Base-by-base conservation (phyloP, 2,888 invertebrate species). In the Thymelicus lineola region DNA sequence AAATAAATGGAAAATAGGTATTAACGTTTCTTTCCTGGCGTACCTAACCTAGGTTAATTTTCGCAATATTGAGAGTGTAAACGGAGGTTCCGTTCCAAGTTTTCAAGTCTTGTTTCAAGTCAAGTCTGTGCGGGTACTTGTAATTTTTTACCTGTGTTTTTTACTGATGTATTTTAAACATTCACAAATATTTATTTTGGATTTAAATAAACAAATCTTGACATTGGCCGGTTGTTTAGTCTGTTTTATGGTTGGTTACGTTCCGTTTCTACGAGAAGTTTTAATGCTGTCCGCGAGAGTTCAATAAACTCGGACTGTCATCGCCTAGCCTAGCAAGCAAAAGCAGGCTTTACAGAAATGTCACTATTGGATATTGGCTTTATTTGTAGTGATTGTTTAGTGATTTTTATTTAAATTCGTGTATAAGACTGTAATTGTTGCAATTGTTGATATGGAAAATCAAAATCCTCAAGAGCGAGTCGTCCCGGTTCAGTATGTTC, bases 401-500 rank as follows among this genome's bases (percentile, higher is more conserved):
- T 82, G 81, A 81, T 79, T 80, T 72, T 75, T 75, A 71, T 73
- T 72, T 75, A 73, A 75, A 70, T 70, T 57, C 35, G 55, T 66
- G 66, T 57, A 62, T 57, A 61, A 66, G 46, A 66, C 74, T 68
- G 72, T 71, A 64, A 66, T 71, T 75, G 35, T 62, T 62, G 71
- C 72, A 73, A 58, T 70, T 70, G 75, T 82, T 88, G 87, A 82
- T 84, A 92, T 93, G 93, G 93, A 93, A 86, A 91, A 84, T 82
- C 88, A 85, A 79, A 90, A 82, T 80, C 78, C 84, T 74, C 89
- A 83, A 67, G 93, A 93, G 72, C 87, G 88, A 77, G 85, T 91
- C 79, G 79, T 88, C 65, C 95, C 95, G 55, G 88, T 95, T 64
- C 95, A 94, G 79, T 94, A 94, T 87, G 94, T 94, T 73, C 91